Evolutionary conservation across 1,140 invertebrate genomes (phyloP).

Genomic region (Magallana ariakensis): DNA sequence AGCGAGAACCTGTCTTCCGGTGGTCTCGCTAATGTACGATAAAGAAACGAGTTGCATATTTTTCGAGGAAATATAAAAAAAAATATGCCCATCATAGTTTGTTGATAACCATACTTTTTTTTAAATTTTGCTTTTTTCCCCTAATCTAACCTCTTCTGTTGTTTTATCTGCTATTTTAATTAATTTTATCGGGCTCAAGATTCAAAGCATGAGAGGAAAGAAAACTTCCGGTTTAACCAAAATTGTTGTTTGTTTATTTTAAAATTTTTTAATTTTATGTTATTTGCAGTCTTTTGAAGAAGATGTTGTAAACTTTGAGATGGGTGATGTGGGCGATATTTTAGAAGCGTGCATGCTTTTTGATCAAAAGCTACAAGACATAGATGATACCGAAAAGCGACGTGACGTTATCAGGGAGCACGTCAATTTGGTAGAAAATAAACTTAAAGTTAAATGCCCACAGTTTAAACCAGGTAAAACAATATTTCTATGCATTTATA

Average conservation of each 20-base stretch:
- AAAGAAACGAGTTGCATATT: neutral
- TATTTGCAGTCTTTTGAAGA: no score
- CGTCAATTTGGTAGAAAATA: conserved; percentile 49
- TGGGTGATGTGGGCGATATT: conserved; percentile 55
- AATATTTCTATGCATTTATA: no score
- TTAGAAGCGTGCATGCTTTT: conserved; percentile 58
- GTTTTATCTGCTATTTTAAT: neutral
- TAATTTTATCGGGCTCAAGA: neutral
- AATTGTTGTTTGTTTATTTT: neutral
- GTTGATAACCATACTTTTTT: no score
- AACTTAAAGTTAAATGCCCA: conserved; percentile 55
- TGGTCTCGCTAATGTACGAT: neutral
- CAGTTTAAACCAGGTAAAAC: conserved; percentile 62
- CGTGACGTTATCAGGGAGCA: conserved; percentile 55
- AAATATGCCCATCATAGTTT: no score
- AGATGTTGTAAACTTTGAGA: neutral
- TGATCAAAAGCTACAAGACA: conserved; percentile 54
- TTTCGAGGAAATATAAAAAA: no score
- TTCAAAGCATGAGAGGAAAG: neutral
- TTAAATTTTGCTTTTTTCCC: no score
- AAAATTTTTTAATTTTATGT: no score
- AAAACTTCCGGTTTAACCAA: neutral
- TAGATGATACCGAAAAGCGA: neutral
- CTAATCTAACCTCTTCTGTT: no score
- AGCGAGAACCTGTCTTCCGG: conserved; percentile 13